A percentile compares a stretch with the other conserved stretches of the same genome.
Evolutionary conservation across 2,888 invertebrate species (phyloP).

Genomic region (Drosophila histrio): DNA sequence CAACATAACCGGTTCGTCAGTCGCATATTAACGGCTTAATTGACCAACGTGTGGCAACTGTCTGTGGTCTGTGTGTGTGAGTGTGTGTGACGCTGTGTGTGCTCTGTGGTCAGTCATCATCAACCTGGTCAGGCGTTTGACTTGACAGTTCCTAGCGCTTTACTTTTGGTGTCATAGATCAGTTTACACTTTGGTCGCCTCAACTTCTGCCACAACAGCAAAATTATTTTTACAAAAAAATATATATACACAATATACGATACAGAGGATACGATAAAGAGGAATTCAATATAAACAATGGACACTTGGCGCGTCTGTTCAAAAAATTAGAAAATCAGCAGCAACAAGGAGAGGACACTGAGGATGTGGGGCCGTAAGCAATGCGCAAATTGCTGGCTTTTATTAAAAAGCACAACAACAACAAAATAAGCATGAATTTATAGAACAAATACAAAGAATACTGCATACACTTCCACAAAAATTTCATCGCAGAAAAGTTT

Average conservation of each 20-base stretch:
- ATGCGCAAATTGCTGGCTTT: constrained; percentile 44
- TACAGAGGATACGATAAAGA: neutral
- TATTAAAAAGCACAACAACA: constrained; percentile 35
- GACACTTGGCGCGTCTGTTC: constrained; percentile 21
- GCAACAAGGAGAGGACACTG: neutral
- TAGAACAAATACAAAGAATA: neutral
- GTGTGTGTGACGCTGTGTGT: constrained; percentile 1
- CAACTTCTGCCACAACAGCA: neutral
- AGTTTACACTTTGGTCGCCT: constrained; percentile 1
- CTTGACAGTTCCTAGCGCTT: neutral
- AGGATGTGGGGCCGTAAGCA: constrained; percentile 10
- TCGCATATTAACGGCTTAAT: constrained; percentile 70
- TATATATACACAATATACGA: neutral
- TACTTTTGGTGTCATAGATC: constrained; percentile 19
- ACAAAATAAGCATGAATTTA: neutral
- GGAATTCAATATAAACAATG: constrained; percentile 11
- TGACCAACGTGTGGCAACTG: constrained; percentile 61
- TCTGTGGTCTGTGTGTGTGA: constrained; percentile 35
- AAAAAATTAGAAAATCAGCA: constrained; percentile 24
- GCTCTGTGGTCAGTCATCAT: constrained; percentile 22
- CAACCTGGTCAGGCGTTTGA: constrained; percentile 14
- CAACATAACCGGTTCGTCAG: constrained; percentile 37
- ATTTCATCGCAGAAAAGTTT: neutral
- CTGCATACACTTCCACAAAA: neutral
- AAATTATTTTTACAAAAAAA: neutral